phyloP scores from a whole-genome alignment of 2,797 vertebrate genomes.

The Poeciliopsis infans region DNA sequence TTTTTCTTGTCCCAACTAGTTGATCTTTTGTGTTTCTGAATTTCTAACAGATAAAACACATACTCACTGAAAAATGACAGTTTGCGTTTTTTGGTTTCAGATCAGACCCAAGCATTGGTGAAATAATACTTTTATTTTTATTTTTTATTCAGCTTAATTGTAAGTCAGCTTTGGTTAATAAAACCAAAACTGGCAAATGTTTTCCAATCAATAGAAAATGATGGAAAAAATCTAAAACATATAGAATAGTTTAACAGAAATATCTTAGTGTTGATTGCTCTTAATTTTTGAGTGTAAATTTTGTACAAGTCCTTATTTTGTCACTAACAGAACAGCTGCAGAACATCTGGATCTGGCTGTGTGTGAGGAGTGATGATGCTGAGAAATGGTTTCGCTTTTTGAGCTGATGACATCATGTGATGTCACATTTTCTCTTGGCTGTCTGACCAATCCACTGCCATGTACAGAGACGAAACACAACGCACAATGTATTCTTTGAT shows the following conservation, averaged over 20 bases:
- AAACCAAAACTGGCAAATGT: not conserved
- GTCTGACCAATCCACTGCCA: slow-evolving; percentile 42
- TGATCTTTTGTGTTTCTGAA: not conserved
- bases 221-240: not conserved
- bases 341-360: not conserved
- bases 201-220: not conserved
- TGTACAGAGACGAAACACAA: not conserved
- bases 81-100: not conserved
- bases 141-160: too few relatives aligned
- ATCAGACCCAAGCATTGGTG: not conserved
- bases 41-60: not conserved
- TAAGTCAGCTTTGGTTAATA: not conserved
- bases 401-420: slow-evolving; percentile 43
- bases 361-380: slow-evolving; percentile 42
- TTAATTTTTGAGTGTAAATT: not conserved
- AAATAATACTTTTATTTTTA: too few relatives aligned
- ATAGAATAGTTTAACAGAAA: not conserved
- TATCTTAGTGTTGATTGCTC: not conserved
- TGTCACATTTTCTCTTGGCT: slow-evolving; percentile 45
- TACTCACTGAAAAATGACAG: not conserved
- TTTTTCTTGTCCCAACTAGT: not conserved
- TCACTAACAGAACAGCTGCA: not conserved
- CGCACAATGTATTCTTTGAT: not conserved
- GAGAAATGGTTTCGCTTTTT: slow-evolving; percentile 48
- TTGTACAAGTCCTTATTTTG: not conserved